Base-by-base conservation (phyloP, 2,113 vertebrate species). In the Sylvilagus bachmani region DNA sequence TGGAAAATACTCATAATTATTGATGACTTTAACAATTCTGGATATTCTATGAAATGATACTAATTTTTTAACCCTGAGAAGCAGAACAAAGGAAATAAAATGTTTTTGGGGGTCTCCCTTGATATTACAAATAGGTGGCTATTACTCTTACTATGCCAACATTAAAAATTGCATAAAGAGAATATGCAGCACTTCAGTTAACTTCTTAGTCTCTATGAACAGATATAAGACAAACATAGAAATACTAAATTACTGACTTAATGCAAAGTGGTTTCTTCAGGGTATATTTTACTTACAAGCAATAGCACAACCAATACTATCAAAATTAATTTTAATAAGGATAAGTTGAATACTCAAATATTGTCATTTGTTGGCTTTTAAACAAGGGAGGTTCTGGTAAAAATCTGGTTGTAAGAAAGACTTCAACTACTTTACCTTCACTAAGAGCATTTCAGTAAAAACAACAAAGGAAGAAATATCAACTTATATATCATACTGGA, bases 51-150 rank as follows among this genome's bases (percentile, higher is more conserved):
- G 61, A 89, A 89, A 70, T 33, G 69, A 61, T 86, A 93, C 9
- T 58, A 90, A 88, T 31, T 91, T 94, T 94, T 89, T 67, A 86
- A 80, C 22, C 29, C 21, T 92, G 62, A 89, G 70, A 91, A 89
- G 80, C 21, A 89, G 44, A 95, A 86, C 58, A 94, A 91, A 83
- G 36, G 27, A 93, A 77, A 69, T 33, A 79, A 94, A 64, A 91
- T 89, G 22, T 75, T 91, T 64, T 71, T 10, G 61, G 71, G 44
- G 21, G 49, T 91, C 85, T 71, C 22, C 55, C 67, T 19, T 38
- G 12, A 81, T 29, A 70, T 51, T 58, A 55, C 36, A 80, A 62
- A 86, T 2, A 75, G 29, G 12, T 85, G n/a, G 78, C 17, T 58
- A 84, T 7, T 49, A 67, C 14, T 21, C 74, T 27, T 86, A 91